phyloP scores from a whole-genome alignment of 1,140 invertebrate species.

The Melitaea cinxia region DNA sequence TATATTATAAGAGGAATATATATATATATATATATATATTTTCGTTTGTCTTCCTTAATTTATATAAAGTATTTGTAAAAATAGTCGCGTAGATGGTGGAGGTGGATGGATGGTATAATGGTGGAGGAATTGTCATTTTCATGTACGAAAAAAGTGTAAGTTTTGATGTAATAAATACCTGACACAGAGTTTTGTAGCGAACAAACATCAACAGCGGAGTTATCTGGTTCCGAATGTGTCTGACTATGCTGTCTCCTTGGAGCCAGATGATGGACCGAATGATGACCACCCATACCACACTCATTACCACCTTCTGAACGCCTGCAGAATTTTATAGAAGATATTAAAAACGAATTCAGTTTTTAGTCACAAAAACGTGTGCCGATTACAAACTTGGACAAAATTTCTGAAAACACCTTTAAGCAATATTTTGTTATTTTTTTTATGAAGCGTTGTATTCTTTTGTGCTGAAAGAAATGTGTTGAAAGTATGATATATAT shows the following conservation, averaged over 20 bases:
- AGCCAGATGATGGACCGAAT: constrained; percentile 77
- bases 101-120: too few species aligned
- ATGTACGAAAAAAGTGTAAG: too few species aligned
- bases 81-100: too few species aligned
- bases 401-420: neutral
- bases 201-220: constrained; percentile 74
- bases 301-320: constrained; percentile 83
- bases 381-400: neutral
- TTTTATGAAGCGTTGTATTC: neutral
- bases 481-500: too few species aligned
- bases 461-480: constrained; percentile 13
- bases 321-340: constrained; percentile 47
- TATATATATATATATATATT: too few species aligned
- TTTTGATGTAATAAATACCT: too few species aligned
- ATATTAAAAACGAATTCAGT: neutral
- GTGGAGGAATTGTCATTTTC: too few species aligned
- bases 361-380: neutral
- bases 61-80: too few species aligned
- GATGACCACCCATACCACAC: constrained; percentile 67
- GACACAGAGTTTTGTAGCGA: constrained; percentile 57
- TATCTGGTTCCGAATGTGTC: constrained; percentile 85
- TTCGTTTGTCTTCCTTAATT: too few species aligned
- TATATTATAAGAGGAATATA: too few species aligned
- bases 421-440: neutral
- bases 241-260: constrained; percentile 83